Base-by-base conservation (phyloP, 2,113 vertebrate species). In the Hippoglossus stenolepis region DNA sequence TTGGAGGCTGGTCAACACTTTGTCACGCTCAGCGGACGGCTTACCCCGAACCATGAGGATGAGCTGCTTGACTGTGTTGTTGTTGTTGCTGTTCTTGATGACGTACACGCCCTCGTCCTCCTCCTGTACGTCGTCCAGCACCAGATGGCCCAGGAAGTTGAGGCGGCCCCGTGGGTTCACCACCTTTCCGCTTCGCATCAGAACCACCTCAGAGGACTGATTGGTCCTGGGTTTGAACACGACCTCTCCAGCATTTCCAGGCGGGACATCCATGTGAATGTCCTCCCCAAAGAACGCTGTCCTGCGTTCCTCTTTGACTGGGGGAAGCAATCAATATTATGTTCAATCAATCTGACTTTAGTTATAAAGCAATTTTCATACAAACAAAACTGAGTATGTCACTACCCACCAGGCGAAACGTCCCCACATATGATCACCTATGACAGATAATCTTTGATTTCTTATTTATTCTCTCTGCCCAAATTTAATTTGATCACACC, bases 211-310 rank as follows among this genome's bases (percentile, higher is more conserved):
- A 0, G 51, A 0, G 0, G 71, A 49, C 2, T 8, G 45, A 0
- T 85, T 83, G 73, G 43, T 38, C 56, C 63, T 75, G 54, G 91
- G 79, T 38, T 60, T 78, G 73, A 95, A 94, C 74, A 91, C 73
- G 0, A 95, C 91, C 77, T 93, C 90, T 0, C 82, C 60, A 2
- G 58, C 40, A 6, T 84, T 57, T 13, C 80, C 79, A 0, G 82
- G 40, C 10, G 88, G 82, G 61, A 93, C 47, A 0, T 86, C 73
- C 21, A 95, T 91, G 86, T 94, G 85, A 13, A 94, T 53, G 53
- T 94, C 92, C 80, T 95, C 94, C 0, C 93, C 91, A 11, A 93
- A 92, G 82, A 94, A 94, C 14, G 91, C 93, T 0, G 72, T 91
- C 73, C 75, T 91, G 45, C 70, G 74, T 15, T 93, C 91, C 0